Base-by-base conservation (phyloP, 1,140 invertebrate genomes). In the Euglossa dilemma region DNA sequence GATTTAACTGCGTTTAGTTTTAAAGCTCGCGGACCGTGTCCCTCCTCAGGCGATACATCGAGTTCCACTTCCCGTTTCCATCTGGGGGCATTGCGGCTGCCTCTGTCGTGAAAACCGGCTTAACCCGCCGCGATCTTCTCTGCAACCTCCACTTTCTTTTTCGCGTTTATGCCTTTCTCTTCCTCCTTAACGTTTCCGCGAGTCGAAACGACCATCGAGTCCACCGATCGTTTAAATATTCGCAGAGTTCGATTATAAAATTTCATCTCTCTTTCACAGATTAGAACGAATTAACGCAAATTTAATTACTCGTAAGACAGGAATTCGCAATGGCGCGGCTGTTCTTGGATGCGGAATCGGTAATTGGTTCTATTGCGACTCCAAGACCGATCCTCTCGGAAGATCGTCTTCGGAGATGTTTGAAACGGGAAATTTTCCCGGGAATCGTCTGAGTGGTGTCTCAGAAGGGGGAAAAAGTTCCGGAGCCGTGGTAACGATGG, bases 1-100 rank as follows among this genome's bases (percentile, higher is more conserved):
- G 80, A 82, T 82, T 82, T 75, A 82, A 82, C 80, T 57, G 80
- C 80, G 80, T 82, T 82, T 75, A 76, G 73, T 82, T 82, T 82
- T 82, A 82, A 82, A 76, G 52, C 25, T 9, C 72, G 52, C 72
- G 18, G 61, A 74, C 79, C 18, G 61, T 74, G 56, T 64, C 78
- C 63, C 12, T 16, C 57, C 72, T 47, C 36, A 23, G 52, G 80
- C 73, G 80, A 82, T 82, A 82, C 80, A 82, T 67, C 73, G 72
- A 76, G 72, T 76, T 82, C 63, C 63, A 76, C 80, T 76, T 67
- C 45, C 73, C 73, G 80, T 69, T 67, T 76, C 63, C 63, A 76
- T n/a, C n/a, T n/a, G n/a, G n/a, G n/a, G n/a, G n/a, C n/a, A n/a
- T n/a, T n/a, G n/a, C n/a, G n/a, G n/a, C n/a, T n/a, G n/a, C 69